A percentile compares a stretch with the other conserved stretches of the same genome.
Evolutionary conservation across 1,140 invertebrate genomes (phyloP).

Genomic region (Trachymyrmex septentrionalis): DNA sequence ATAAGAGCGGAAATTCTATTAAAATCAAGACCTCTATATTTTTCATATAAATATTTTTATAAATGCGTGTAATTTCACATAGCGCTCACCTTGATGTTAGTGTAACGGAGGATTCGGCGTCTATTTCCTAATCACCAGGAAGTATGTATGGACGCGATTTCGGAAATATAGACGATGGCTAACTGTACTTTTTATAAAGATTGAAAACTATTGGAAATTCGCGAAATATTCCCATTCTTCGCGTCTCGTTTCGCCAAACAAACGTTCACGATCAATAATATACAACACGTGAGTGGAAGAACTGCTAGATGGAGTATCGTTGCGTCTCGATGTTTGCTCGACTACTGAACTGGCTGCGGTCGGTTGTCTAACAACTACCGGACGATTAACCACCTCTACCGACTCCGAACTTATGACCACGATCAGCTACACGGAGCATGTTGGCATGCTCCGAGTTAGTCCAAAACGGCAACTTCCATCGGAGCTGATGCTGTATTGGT

Average conservation of each 20-base stretch:
- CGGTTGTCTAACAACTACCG: slow-evolving; percentile 11
- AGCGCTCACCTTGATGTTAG: slow-evolving; percentile 53
- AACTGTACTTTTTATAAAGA: slow-evolving; percentile 81
- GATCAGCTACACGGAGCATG: neutral
- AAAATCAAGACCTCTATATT: neutral
- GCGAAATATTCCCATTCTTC: slow-evolving; percentile 77
- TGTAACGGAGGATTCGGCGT: neutral
- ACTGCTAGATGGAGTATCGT: neutral
- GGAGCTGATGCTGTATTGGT: slow-evolving; percentile 26
- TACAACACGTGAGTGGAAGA: slow-evolving; percentile 2
- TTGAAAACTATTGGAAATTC: slow-evolving; percentile 82
- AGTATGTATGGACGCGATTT: neutral
- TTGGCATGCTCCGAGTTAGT: neutral
- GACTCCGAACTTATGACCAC: neutral
- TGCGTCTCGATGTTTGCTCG: slow-evolving; percentile 61
- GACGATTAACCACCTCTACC: slow-evolving; percentile 46
- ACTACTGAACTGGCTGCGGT: slow-evolving; percentile 8
- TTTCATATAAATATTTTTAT: neutral
- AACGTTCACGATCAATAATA: slow-evolving; percentile 30
- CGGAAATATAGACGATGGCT: slow-evolving; percentile 9
- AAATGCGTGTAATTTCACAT: neutral
- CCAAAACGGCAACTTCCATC: neutral
- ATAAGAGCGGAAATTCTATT: slow-evolving; percentile 11
- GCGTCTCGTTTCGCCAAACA: neutral
- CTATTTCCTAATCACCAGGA: neutral